Percentiles rank a stretch among this genome's conserved stretches.
phyloP scores from a whole-genome alignment of 2,888 invertebrate species.

The Keiferia lycopersicella region DNA sequence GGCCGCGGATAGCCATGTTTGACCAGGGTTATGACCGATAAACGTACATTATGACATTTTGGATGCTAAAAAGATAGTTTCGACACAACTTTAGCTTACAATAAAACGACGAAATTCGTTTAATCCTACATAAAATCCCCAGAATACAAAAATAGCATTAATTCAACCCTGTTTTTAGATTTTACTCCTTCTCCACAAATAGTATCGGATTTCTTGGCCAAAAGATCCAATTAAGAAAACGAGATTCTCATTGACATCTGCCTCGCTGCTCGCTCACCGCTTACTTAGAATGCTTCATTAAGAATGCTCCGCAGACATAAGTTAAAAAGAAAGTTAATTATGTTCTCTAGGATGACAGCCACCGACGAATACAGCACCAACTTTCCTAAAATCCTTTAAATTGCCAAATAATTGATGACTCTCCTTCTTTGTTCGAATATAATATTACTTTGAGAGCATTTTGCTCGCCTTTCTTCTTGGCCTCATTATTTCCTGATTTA shows the following conservation, averaged over 20 bases:
- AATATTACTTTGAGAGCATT: background rate
- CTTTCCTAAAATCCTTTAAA: constrained; percentile 61
- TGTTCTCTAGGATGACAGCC: constrained; percentile 58
- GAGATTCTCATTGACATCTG: constrained; percentile 15
- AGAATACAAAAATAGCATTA: background rate
- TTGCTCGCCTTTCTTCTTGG: background rate
- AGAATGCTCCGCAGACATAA: constrained; percentile 55
- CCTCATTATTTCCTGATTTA: constrained; percentile 8
- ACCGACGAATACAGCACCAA: constrained; percentile 46
- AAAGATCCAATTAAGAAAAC: constrained; percentile 3
- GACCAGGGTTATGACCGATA: background rate
- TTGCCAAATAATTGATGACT: constrained; percentile 62
- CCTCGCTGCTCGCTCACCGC: background rate
- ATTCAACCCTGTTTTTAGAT: background rate
- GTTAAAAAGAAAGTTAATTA: constrained; percentile 68
- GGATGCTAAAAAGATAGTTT: background rate
- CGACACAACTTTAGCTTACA: background rate
- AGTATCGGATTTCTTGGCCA: background rate
- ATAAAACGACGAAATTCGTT: too few relatives aligned
- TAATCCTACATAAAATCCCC: background rate
- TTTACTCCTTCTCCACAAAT: background rate
- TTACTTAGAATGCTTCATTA: constrained; percentile 52
- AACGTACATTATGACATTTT: constrained; percentile 12
- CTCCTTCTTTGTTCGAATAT: constrained; percentile 34
- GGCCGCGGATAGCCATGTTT: background rate